Evolutionary conservation across 1,140 invertebrate species (phyloP), one percentile per base, ranked within the genome.

Genomic region (Hycleus cichorii): DNA sequence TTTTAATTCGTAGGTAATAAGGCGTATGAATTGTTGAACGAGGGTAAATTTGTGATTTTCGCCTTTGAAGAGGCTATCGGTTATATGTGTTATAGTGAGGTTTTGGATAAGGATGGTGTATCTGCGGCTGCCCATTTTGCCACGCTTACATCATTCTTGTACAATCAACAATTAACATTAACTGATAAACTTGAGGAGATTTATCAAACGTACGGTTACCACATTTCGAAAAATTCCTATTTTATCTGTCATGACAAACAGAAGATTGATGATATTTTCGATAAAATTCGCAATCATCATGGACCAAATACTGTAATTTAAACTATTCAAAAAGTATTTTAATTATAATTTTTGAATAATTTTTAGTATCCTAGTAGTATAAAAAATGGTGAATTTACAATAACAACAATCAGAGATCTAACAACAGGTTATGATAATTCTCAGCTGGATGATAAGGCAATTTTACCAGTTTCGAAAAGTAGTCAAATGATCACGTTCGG

Each of bases 401-500:
- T 98, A 49, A 77, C 73, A 43, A 76, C 77, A 57, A 80, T 98
- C 1, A 78, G 95, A 50, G 96, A 99, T 75, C 78, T 98, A 32
- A 95, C 92, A 1, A 87, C 84, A 2, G 95, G 95, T 5, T 92
- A 87, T 69, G 93, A 97, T 72, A 90, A 83, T 64, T 80, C 78
- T 39, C 81, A 86, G 60, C 74, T 80, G 4, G 84, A 89, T 69
- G 81, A 86, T 39, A 84, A 83, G 71, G 85, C 93, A 2, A 79
- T 84, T 12, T 74, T 97, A 38, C 93, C 94, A 10, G 76, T 81
- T 1, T 92, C 88, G 18, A 81, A 81, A 57, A 83, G 82, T 32
- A 83, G 84, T 58, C 89, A 97, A 76, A 99, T 99, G 97, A 89
- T 99, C n/a, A 96, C 94, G 2, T 96, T 98, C 72, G 84, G 82